Evolutionary conservation across 92 coral and sea anemone genomes (phyloP), one percentile per base, ranked within the genome.

Genomic region (Micromussa lordhowensis): DNA sequence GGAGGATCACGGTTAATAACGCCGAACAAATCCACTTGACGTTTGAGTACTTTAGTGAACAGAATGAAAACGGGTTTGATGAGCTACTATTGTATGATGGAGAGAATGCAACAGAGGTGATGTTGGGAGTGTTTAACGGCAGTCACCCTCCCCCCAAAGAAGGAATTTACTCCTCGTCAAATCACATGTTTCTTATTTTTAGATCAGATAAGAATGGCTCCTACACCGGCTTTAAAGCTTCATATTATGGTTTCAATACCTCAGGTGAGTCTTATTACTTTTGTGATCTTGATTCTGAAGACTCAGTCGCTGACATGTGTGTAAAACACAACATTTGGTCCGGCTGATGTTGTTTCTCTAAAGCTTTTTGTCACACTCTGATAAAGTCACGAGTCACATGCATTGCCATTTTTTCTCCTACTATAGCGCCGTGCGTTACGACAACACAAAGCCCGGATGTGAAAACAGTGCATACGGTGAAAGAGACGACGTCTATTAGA

Each of bases 1-100:
- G 98, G 98, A 71, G 81, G 80, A 93, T 94, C 63, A 55, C n/a
- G 21, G 94, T 86, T 55, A 91, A 89, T 5, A 51, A 54, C 34
- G 81, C 80, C n/a, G 85, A 88, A n/a, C 79, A 40, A 68, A 53
- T 95, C 61, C 88, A 53, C n/a, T 80, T 95, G 64, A 83, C 51
- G 54, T 91, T 95, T 75, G 84, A 85, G 63, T 70, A 82, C 83
- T 91, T 92, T 40, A 68, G 30, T 73, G 78, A 88, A 29, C 90
- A 92, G 75, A 36, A 34, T 38, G 63, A 79, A 64, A 54, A 15
- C 17, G 40, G 85, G 73, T 80, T 86, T 19, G 94, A 92, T 22
- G 80, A 59, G 54, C 73, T 92, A 34, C 34, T 68, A 80, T 87
- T 88, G 24, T 88, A 84, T 68, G 92, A 92, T 75, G 92, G 92